A percentile compares a stretch with the other conserved stretches of the same genome.
These are phyloP conservation scores for Synergus umbraculus DNA, from an alignment of 2,888 invertebrate genomes.

Conservation along the genomic window DNA sequence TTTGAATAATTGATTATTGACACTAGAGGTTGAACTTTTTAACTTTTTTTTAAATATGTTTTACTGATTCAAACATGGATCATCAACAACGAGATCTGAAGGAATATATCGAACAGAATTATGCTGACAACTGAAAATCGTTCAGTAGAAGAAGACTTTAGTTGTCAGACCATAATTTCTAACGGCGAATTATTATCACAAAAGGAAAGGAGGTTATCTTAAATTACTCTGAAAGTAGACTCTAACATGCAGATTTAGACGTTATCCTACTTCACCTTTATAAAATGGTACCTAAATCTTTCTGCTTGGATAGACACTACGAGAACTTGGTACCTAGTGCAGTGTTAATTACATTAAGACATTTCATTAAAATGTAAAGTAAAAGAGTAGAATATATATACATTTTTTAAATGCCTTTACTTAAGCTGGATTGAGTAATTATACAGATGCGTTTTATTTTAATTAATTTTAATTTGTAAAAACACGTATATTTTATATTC, in stretches of 20 bases:
- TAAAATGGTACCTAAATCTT: background rate
- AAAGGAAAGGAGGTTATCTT: background rate
- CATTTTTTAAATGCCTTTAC: background rate
- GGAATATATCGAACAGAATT: background rate
- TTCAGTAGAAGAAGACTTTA: background rate
- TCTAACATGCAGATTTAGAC: background rate
- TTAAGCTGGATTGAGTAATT: background rate
- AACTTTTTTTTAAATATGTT: too few species aligned
- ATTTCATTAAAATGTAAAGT: background rate
- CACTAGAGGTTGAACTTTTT: too few species aligned
- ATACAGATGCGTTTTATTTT: too few species aligned
- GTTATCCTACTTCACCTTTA: background rate
- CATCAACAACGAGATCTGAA: background rate
- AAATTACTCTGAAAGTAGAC: constrained; percentile 14
- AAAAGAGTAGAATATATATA: background rate
- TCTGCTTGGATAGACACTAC: background rate
- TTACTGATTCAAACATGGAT: too few species aligned
- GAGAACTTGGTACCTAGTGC: background rate
- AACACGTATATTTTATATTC: background rate
- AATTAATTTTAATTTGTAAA: background rate
- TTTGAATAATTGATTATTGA: too few species aligned
- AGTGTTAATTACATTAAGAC: background rate
- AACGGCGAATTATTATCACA: background rate
- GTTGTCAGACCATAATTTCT: background rate
- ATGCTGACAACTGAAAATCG: background rate